Percentiles rank a stretch among this genome's conserved stretches.
These are phyloP conservation scores for Pseudomyrmex pallidus DNA, from an alignment of 1,140 invertebrate genomes.

Conservation along the genomic window DNA sequence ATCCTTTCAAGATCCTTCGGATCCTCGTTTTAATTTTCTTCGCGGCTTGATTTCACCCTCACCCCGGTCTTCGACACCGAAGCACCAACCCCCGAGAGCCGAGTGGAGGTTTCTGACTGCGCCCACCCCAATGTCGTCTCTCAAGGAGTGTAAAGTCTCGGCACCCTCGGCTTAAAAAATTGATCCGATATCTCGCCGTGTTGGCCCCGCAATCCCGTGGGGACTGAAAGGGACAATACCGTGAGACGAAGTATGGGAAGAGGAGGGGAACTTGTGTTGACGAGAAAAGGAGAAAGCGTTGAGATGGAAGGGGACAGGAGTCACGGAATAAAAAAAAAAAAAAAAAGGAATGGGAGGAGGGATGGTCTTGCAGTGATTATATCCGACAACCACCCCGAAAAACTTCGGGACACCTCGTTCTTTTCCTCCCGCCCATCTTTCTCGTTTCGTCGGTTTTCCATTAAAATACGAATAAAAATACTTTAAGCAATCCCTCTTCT, in stretches of 20 bases:
- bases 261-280: slow-evolving; percentile 35
- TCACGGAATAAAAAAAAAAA: slow-evolving; percentile 15
- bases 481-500: slow-evolving; percentile 79
- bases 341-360: slow-evolving; percentile 52
- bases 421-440: slow-evolving; percentile 37
- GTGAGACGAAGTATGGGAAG: slow-evolving; percentile 69
- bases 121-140: slow-evolving; percentile 70
- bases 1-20: slow-evolving; percentile 75
- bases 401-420: slow-evolving; percentile 74
- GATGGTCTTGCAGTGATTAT: slow-evolving; percentile 81
- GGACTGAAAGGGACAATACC: slow-evolving; percentile 84
- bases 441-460: slow-evolving; percentile 61
- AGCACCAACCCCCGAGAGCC: slow-evolving; percentile 61
- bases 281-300: slow-evolving; percentile 20
- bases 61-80: slow-evolving; percentile 28
- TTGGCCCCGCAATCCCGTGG: slow-evolving; percentile 82
- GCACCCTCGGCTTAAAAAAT: slow-evolving; percentile 84
- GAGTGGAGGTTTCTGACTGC: slow-evolving; percentile 41
- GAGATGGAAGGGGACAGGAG: slow-evolving; percentile 18
- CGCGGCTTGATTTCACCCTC: slow-evolving; percentile 81
- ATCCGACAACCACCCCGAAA: slow-evolving; percentile 80
- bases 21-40: slow-evolving; percentile 82
- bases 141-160: slow-evolving; percentile 85
- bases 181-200: slow-evolving; percentile 83
- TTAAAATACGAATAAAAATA: slow-evolving; percentile 80